phyloP scores from a whole-genome alignment of 2,888 invertebrate genomes.

The Amaurobius ferox region DNA sequence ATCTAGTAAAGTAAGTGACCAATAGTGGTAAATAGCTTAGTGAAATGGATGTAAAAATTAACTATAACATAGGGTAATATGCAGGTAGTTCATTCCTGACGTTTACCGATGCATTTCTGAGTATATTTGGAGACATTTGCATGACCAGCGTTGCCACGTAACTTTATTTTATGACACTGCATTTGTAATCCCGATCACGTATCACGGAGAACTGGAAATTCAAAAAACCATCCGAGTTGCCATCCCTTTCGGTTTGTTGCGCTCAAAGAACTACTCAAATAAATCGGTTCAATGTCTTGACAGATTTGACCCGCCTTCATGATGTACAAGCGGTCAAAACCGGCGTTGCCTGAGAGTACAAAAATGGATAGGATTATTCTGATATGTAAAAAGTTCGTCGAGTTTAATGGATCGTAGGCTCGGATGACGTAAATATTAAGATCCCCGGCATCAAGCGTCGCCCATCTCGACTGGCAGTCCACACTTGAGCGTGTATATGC shows the following conservation, averaged over 20 bases:
- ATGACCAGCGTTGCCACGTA: neutral
- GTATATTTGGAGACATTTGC: neutral
- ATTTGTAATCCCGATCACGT: conserved; percentile 11
- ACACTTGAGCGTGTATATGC: no score
- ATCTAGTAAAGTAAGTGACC: no score
- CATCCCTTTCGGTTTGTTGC: conserved; percentile 5
- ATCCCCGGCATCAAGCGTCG: neutral
- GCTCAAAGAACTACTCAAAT: conserved; percentile 3
- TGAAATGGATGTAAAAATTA: no score
- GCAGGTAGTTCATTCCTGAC: no score
- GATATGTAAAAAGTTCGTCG: neutral
- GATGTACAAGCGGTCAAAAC: conserved; percentile 12
- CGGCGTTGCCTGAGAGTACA: neutral
- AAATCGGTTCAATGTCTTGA: conserved; percentile 18
- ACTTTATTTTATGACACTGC: conserved; percentile 2
- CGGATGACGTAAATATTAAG: neutral
- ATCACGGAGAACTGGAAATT: conserved; percentile 6
- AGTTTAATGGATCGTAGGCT: conserved; percentile 5
- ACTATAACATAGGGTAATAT: no score
- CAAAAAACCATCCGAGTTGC: conserved; percentile 8
- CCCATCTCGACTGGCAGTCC: no score
- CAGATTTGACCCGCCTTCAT: conserved; percentile 14
- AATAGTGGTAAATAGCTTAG: no score
- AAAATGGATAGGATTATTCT: conserved; percentile 14
- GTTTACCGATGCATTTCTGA: no score